These are phyloP conservation scores for Sinelater perroti DNA, from an alignment of 2,888 invertebrate genomes.

Conservation along the genomic window DNA sequence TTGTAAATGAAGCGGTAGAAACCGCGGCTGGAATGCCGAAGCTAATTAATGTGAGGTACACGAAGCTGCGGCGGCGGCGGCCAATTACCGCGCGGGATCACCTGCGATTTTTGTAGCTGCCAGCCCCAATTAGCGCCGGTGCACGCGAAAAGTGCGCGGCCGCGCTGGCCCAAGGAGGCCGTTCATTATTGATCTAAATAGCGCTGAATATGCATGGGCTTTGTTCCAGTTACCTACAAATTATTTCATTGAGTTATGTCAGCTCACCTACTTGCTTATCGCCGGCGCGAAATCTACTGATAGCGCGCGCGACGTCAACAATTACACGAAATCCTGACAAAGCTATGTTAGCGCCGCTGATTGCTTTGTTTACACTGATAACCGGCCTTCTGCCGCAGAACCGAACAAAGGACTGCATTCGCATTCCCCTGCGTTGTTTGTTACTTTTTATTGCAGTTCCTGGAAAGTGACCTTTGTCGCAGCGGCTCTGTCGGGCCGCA, in stretches of 20 bases:
- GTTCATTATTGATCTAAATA: constrained; percentile 10
- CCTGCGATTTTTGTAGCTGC: no score
- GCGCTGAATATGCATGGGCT: constrained; percentile 4
- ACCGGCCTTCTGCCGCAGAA: no score
- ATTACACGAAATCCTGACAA: neutral
- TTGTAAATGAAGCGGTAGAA: neutral
- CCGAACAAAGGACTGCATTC: no score
- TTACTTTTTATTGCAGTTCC: no score
- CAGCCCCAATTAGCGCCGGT: no score
- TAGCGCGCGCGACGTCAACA: constrained; percentile 9
- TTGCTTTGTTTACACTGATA: constrained; percentile 3
- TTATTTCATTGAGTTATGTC: constrained; percentile 10
- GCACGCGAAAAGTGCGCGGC: no score
- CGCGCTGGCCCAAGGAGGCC: constrained; percentile 3
- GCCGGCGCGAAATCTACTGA: constrained; percentile 3
- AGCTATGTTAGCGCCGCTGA: constrained; percentile 11
- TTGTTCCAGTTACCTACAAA: constrained; percentile 12
- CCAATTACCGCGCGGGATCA: no score
- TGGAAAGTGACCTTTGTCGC: no score
- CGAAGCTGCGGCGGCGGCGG: no score
- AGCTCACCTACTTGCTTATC: constrained; percentile 12
- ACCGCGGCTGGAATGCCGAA: neutral
- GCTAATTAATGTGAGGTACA: no score
- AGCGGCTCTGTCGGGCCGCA: no score
- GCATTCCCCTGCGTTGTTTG: no score